A percentile compares a stretch with the other conserved stretches of the same genome.
Conservation (phyloP, 2,888 invertebrate species). For the Drosophila mayaguana region DNA sequence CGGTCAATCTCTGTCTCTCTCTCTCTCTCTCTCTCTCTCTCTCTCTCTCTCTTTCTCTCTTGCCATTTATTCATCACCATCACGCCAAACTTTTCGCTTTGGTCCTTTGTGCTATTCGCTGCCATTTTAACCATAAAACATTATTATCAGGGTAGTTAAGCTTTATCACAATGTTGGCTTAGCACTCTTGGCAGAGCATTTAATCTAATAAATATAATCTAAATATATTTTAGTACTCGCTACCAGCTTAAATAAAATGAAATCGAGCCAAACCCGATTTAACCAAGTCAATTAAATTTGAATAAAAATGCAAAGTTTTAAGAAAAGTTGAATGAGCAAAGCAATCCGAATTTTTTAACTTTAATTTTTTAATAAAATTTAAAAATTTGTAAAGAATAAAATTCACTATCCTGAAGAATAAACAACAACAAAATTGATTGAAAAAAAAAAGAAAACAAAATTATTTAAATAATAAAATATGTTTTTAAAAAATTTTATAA, state of each 20-base stretch:
- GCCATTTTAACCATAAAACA: constrained; percentile 12
- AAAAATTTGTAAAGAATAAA: too few relatives aligned
- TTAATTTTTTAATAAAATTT: too few relatives aligned
- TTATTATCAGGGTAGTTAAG: constrained; percentile 33
- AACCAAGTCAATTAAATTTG: neutral
- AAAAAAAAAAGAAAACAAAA: too few relatives aligned
- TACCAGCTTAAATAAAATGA: neutral
- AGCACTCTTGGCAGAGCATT: neutral
- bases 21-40: constrained; percentile 7
- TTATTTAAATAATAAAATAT: too few relatives aligned
- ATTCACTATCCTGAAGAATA: too few relatives aligned
- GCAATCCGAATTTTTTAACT: too few relatives aligned
- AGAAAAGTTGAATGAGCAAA: too few relatives aligned
- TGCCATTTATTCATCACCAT: constrained; percentile 50
- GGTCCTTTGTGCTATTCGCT: constrained; percentile 40
- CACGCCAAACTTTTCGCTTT: constrained; percentile 41
- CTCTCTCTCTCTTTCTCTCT: constrained; percentile 7
- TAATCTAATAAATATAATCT: constrained; percentile 11
- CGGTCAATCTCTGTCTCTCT: constrained; percentile 4
- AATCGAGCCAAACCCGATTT: neutral
- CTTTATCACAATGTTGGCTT: constrained; percentile 26
- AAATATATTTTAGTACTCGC: neutral
- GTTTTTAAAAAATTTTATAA: too few relatives aligned
- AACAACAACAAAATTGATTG: too few relatives aligned
- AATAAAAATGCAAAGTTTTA: neutral